Base-by-base conservation (phyloP, 2,797 vertebrate genomes). In the Chloroceryle inda region DNA sequence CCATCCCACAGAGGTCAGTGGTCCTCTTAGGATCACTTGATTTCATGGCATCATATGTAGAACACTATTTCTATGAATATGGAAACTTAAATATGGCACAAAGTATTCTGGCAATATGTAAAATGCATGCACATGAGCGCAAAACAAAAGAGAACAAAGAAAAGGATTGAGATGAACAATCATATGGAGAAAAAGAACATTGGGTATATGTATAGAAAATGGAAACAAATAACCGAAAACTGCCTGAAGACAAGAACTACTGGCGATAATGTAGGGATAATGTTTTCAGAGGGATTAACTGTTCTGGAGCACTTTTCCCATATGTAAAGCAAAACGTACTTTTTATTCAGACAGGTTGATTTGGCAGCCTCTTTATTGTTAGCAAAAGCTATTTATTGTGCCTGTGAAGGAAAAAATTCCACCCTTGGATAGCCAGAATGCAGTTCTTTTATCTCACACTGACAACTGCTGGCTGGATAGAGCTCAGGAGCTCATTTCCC, bases 281-380 rank as follows among this genome's bases (percentile, higher is more conserved):
- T 88, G 91, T 94, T 96, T 96, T 94, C 7, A 4, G 33, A 78
- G 84, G 92, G 88, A 96, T 97, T 95, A 96, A 95, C 81, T 96
- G 88, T 96, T 95, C 95, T 83, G 63, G 61, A 96, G 72, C 77
- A 74, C 29, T 95, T 92, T 94, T 94, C 94, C 91, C 92, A 81
- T 35, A 75, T 71, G 83, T 76, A 96, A 94, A 92, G 50, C 45
- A 85, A 24, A 96, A 94, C 58, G 71, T 75, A 71, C 33, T 87
- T 95, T 86, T 95, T 94, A 92, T 93, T 96, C 83, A 83, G 89
- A 93, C 91, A 97, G 81, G 78, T 83, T 80, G 92, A 94, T 85
- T 75, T 95, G 88, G 92, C 84, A 95, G 63, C 37, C 18, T 78
- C 38, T 83, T 91, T 72, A 72, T 63, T 91, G 71, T 86, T 80